These are phyloP conservation scores for Drosophila lutescens DNA, from an alignment of 2,888 invertebrate genomes.

Conservation along the genomic window DNA sequence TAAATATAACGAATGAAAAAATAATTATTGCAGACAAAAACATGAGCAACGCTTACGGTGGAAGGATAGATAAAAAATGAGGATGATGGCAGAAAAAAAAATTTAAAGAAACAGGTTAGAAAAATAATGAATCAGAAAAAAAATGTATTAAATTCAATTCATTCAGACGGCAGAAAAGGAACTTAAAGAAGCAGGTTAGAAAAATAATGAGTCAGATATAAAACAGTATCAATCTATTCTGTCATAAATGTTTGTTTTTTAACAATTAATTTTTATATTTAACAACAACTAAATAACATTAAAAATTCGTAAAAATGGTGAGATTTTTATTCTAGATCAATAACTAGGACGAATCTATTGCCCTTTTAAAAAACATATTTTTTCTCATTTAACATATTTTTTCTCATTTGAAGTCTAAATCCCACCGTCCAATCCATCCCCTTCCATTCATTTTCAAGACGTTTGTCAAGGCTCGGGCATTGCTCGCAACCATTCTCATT, in stretches of 20 bases:
- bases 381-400: not conserved
- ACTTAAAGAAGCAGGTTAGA: too few relatives aligned
- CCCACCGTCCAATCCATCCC: not conserved
- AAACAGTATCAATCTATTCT: too few relatives aligned
- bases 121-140: not conserved
- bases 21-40: constrained; percentile 37
- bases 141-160: too few relatives aligned
- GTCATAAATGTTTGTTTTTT: too few relatives aligned
- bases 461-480: not conserved
- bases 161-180: too few relatives aligned
- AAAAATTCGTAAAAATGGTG: too few relatives aligned
- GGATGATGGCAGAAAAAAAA: not conserved
- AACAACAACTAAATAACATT: too few relatives aligned
- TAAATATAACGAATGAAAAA: constrained; percentile 33
- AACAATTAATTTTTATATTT: too few relatives aligned
- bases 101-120: not conserved
- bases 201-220: too few relatives aligned
- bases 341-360: not conserved
- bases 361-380: too few relatives aligned
- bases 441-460: not conserved
- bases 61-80: constrained; percentile 9
- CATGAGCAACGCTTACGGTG: constrained; percentile 5
- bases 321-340: too few relatives aligned
- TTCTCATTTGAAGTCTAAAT: not conserved
- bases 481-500: constrained; percentile 24